Conservation (phyloP, 1,140 invertebrate genomes). For the Asbolus verrucosus region DNA sequence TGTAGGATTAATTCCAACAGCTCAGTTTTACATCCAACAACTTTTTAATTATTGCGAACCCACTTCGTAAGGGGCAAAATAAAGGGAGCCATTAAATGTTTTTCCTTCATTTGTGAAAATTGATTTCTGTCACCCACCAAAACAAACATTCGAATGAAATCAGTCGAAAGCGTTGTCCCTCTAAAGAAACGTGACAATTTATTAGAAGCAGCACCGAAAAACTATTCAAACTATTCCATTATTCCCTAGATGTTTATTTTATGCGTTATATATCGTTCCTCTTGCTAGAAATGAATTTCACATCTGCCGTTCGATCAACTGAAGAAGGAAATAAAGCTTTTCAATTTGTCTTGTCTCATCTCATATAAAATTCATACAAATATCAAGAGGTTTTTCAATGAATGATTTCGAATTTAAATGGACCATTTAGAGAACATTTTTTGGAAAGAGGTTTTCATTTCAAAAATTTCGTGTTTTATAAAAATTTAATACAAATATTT, state of each 20-base stretch:
- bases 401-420: slow-evolving; percentile 20
- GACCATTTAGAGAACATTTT: too few species aligned
- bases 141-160: slow-evolving; percentile 18
- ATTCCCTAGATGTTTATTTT: slow-evolving; percentile 39
- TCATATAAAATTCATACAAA: slow-evolving; percentile 40
- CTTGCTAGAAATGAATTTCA: slow-evolving; percentile 13
- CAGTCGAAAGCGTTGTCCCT: neutral
- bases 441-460: too few species aligned
- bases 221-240: slow-evolving; percentile 35
- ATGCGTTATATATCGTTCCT: slow-evolving; percentile 20
- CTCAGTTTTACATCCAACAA: slow-evolving; percentile 18
- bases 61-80: neutral
- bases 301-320: slow-evolving; percentile 32
- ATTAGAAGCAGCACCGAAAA: neutral
- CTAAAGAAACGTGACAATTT: too few species aligned
- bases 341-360: slow-evolving; percentile 41
- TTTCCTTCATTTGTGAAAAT: neutral
- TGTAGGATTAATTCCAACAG: neutral
- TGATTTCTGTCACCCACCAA: neutral
- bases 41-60: slow-evolving; percentile 14
- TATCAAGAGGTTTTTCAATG: slow-evolving; percentile 19
- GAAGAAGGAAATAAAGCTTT: slow-evolving; percentile 18
- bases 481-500: too few species aligned
- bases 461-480: too few species aligned
- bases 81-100: neutral